These are phyloP conservation scores for Macroramphosus scolopax DNA, from an alignment of 2,797 vertebrate species.

Conservation along the genomic window DNA sequence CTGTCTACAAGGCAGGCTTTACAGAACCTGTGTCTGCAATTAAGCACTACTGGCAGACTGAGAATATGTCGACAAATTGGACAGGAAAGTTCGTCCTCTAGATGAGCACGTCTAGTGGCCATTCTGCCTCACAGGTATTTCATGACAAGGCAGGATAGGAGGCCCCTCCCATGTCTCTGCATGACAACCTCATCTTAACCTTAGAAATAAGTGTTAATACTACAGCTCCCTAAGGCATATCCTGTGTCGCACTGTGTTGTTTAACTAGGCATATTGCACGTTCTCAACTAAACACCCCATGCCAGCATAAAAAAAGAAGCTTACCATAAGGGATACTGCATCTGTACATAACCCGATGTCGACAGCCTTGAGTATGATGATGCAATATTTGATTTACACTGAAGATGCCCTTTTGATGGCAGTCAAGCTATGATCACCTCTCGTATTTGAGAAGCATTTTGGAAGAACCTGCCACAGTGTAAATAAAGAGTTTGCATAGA, in stretches of 20 bases:
- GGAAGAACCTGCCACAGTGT: conserved; percentile 40
- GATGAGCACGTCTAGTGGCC: conserved; percentile 54
- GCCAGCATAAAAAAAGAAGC: conserved; percentile 24
- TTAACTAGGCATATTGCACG: conserved; percentile 33
- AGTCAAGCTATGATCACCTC: conserved; percentile 14
- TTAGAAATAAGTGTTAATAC: conserved; percentile 65
- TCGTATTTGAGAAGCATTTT: conserved; percentile 48
- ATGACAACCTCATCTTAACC: conserved; percentile 53
- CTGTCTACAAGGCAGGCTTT: conserved; percentile 78
- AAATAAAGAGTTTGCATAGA: conserved; percentile 39
- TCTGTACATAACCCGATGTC: conserved; percentile 6
- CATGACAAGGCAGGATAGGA: conserved; percentile 37
- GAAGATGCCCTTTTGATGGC: no score
- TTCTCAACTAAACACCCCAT: conserved; percentile 67
- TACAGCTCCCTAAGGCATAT: conserved; percentile 55
- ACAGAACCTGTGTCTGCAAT: conserved; percentile 87
- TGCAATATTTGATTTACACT: conserved; percentile 30
- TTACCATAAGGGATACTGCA: conserved; percentile 18
- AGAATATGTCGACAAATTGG: conserved; percentile 86
- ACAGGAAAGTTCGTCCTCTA: conserved; percentile 82
- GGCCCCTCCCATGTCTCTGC: conserved; percentile 60
- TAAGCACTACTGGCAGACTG: conserved; percentile 81
- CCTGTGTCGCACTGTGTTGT: conserved; percentile 31
- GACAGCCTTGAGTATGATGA: not conserved
- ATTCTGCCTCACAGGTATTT: conserved; percentile 57